phyloP scores from a whole-genome alignment of 2,113 vertebrate species.

The Neogale vison region DNA sequence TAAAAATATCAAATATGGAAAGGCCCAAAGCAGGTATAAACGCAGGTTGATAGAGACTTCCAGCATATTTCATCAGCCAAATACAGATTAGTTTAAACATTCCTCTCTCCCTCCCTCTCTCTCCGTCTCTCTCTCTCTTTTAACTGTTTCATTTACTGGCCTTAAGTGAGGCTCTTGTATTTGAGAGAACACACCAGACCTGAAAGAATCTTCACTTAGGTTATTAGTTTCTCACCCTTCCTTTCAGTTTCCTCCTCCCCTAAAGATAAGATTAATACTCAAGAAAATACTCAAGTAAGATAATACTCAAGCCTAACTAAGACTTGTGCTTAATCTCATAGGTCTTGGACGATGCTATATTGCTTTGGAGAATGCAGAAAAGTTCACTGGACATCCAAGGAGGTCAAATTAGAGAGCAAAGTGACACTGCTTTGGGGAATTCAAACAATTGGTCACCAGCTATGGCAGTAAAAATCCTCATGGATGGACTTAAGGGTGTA shows the following conservation, averaged over 20 bases:
- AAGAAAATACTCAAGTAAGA: neutral
- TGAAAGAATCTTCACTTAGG: neutral
- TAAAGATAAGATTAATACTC: neutral
- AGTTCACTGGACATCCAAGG: neutral
- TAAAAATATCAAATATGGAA: constrained; percentile 43
- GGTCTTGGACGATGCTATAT: neutral
- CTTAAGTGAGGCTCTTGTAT: neutral
- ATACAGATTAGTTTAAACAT: constrained; percentile 25
- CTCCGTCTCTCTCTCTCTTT: neutral
- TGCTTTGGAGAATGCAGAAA: neutral
- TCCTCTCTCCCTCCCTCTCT: neutral
- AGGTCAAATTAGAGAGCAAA: neutral
- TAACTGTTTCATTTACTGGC: neutral
- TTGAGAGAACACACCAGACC: neutral
- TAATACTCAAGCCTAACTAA: neutral
- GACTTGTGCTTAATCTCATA: neutral
- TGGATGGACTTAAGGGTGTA: neutral
- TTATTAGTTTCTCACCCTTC: neutral
- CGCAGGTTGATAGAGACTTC: neutral
- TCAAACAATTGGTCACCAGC: neutral
- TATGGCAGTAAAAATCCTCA: neutral
- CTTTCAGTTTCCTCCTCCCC: neutral
- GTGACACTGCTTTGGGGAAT: neutral
- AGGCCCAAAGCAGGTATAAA: constrained; percentile 21
- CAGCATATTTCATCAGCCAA: constrained; percentile 21